phyloP scores from a whole-genome alignment of 92 coral and sea anemone genomes.

The Ricordea florida region DNA sequence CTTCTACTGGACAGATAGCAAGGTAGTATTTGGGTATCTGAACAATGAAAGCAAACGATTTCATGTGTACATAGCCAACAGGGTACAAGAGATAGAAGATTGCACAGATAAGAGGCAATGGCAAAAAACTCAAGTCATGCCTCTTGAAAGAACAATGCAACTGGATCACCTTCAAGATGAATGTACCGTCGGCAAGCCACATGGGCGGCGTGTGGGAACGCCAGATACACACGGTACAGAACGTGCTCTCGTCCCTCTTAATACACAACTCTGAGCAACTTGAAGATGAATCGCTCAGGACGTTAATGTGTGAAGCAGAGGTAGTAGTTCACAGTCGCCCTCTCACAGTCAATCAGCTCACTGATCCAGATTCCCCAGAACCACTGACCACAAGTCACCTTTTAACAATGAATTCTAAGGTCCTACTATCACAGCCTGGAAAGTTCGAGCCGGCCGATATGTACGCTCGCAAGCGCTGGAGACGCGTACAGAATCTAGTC shows the following conservation, averaged over 20 bases:
- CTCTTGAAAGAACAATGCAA: no score
- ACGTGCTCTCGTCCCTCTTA: neutral
- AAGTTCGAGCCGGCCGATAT: slow-evolving; percentile 14
- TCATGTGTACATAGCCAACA: no score
- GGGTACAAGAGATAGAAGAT: no score
- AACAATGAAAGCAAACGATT: no score
- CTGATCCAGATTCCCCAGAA: slow-evolving; percentile 5
- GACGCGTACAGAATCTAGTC: slow-evolving; percentile 7
- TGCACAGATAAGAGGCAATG: no score
- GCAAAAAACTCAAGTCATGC: no score
- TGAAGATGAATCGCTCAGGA: slow-evolving; percentile 30
- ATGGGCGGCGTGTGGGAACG: slow-evolving; percentile 40
- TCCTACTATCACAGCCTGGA: slow-evolving; percentile 31
- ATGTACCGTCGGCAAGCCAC: slow-evolving; percentile 36
- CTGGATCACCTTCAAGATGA: slow-evolving; percentile 36
- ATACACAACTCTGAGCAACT: neutral
- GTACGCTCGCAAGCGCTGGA: slow-evolving; percentile 29
- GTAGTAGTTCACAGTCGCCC: slow-evolving; percentile 37
- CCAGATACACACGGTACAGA: slow-evolving; percentile 6
- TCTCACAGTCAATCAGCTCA: slow-evolving; percentile 8
- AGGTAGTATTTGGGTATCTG: no score
- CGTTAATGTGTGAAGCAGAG: slow-evolving; percentile 41
- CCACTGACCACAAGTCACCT: slow-evolving; percentile 23
- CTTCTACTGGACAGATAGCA: no score
- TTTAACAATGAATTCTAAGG: slow-evolving; percentile 23